These are phyloP conservation scores for Carterocephalus palaemon DNA, from an alignment of 2,888 invertebrate species.

Conservation along the genomic window DNA sequence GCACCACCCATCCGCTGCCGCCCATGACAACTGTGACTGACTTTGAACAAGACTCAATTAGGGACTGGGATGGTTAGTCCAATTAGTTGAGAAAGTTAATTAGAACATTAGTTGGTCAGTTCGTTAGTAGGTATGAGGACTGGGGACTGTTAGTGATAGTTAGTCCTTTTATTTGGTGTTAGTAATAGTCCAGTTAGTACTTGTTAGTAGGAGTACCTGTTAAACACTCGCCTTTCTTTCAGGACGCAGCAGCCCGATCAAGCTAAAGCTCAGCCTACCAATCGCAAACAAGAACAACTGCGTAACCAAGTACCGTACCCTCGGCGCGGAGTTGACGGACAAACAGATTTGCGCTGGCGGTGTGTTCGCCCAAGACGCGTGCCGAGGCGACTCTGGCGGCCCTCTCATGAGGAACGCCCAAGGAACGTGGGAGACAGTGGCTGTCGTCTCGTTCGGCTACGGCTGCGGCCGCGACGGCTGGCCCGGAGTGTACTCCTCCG, in stretches of 20 bases:
- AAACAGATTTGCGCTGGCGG: conserved; percentile 86
- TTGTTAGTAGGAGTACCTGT: too few species aligned
- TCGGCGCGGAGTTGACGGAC: conserved; percentile 69
- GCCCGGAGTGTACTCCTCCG: conserved; percentile 84
- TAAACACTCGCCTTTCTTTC: too few species aligned
- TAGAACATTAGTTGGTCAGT: too few species aligned
- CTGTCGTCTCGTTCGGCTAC: conserved; percentile 84
- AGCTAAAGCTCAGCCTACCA: conserved; percentile 81
- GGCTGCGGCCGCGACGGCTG: conserved; percentile 82
- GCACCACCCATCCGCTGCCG: too few species aligned
- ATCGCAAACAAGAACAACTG: conserved; percentile 77
- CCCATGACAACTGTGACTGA: too few species aligned
- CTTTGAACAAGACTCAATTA: too few species aligned
- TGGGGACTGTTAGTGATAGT: too few species aligned
- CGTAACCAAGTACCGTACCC: conserved; percentile 62
- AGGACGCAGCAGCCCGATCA: conserved; percentile 77
- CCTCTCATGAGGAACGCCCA: conserved; percentile 82
- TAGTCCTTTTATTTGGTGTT: too few species aligned
- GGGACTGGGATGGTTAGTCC: too few species aligned
- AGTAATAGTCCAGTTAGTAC: too few species aligned
- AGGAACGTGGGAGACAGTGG: conserved; percentile 79
- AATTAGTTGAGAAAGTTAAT: too few species aligned
- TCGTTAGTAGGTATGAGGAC: too few species aligned
- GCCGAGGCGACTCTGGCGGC: conserved; percentile 87
- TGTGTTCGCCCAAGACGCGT: conserved; percentile 82